phyloP scores from a whole-genome alignment of 2,113 vertebrate genomes.

The Melanerpes formicivorus region DNA sequence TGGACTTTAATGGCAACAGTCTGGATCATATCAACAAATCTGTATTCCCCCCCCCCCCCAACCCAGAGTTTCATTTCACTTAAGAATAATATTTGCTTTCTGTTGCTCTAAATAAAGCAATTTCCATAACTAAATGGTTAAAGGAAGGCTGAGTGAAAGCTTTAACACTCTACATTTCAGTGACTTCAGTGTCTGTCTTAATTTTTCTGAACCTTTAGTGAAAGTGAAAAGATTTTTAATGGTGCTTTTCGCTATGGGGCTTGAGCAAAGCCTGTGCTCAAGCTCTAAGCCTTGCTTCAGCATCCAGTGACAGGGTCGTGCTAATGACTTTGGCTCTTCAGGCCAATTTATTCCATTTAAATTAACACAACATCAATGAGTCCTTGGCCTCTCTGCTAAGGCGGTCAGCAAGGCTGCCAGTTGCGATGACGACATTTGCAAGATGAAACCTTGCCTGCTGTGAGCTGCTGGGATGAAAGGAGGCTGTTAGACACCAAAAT shows the following conservation, averaged over 20 bases:
- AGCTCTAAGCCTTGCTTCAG: background rate
- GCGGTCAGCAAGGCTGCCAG: background rate
- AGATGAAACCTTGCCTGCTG: constrained; percentile 16
- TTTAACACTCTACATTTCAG: background rate
- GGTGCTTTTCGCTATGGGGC: background rate
- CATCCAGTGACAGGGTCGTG: background rate
- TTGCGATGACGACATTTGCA: background rate
- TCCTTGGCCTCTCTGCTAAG: constrained; percentile 9
- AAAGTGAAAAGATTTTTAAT: background rate
- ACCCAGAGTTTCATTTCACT: background rate
- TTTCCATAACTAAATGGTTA: background rate
- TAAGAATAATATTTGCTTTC: background rate
- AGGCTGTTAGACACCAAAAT: background rate
- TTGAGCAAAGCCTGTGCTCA: background rate
- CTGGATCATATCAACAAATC: background rate
- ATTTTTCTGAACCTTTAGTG: background rate
- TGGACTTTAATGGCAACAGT: background rate
- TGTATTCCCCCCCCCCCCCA: background rate
- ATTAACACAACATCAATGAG: constrained; percentile 9
- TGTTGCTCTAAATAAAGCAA: background rate
- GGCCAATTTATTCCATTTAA: constrained; percentile 38
- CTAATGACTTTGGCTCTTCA: constrained; percentile 8
- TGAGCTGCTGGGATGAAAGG: constrained; percentile 45
- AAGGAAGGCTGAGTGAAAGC: background rate
- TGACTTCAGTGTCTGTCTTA: background rate